phyloP scores from a whole-genome alignment of 2,797 vertebrate genomes.

The Lacerta agilis region DNA sequence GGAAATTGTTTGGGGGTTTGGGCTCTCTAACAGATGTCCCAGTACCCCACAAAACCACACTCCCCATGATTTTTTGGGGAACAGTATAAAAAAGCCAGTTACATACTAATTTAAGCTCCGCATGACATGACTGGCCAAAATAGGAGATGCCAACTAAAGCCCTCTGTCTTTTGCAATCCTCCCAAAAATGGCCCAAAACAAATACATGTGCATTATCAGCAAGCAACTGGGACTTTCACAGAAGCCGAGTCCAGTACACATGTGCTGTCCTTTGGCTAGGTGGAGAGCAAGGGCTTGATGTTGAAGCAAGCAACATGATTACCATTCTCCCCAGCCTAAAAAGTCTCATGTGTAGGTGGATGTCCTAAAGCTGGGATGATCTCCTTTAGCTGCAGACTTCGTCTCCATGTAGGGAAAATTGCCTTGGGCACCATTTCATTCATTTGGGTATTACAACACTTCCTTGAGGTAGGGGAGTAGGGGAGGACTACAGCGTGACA shows the following conservation, averaged over 20 bases:
- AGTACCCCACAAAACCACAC: no score
- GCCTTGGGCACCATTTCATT: not conserved
- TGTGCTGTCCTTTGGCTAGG: not conserved
- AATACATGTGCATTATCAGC: not conserved
- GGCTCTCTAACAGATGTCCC: slow-evolving; percentile 29
- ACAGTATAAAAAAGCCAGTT: not conserved
- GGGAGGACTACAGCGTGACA: no score
- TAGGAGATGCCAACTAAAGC: not conserved
- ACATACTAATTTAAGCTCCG: not conserved
- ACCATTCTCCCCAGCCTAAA: not conserved
- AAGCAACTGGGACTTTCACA: not conserved
- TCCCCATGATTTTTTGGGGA: not conserved
- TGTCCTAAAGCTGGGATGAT: not conserved
- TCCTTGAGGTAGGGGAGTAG: not conserved
- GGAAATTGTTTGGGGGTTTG: slow-evolving; percentile 72
- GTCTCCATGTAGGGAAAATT: not conserved
- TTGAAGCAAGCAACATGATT: not conserved
- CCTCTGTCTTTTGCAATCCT: no score
- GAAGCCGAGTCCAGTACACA: no score
- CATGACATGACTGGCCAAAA: not conserved
- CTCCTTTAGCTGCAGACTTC: not conserved
- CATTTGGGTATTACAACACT: not conserved
- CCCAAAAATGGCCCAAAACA: no score
- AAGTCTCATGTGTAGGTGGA: not conserved
- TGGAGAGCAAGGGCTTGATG: not conserved